phyloP scores from a whole-genome alignment of 1,140 invertebrate genomes.

The Choristoneura fumiferana region DNA sequence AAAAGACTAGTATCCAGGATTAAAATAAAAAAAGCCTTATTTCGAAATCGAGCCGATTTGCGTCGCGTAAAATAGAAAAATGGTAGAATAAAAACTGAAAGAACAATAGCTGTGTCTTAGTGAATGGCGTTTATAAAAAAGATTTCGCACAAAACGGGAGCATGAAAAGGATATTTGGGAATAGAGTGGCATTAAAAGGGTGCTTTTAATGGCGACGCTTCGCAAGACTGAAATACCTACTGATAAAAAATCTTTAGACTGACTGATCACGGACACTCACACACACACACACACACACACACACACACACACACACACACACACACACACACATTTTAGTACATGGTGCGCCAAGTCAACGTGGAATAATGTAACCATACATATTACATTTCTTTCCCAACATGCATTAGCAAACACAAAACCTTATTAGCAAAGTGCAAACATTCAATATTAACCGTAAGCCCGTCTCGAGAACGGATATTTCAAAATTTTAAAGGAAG shows the following conservation, averaged over 20 bases:
- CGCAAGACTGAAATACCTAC: too few relatives aligned
- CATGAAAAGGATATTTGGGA: neutral
- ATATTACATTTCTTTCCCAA: too few relatives aligned
- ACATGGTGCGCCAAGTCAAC: too few relatives aligned
- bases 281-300: too few relatives aligned
- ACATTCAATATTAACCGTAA: conserved; percentile 5
- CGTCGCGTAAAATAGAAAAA: conserved; percentile 4
- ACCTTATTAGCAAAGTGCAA: neutral
- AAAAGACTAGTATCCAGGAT: too few relatives aligned
- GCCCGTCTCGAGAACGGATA: neutral
- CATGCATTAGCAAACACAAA: neutral
- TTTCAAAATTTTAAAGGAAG: conserved; percentile 10
- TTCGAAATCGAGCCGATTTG: neutral
- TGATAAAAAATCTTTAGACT: too few relatives aligned
- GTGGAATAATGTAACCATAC: too few relatives aligned
- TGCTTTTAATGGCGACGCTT: neutral
- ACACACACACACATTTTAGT: too few relatives aligned
- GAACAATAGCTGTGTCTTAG: conserved; percentile 7
- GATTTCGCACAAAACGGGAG: neutral
- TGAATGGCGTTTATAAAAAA: conserved; percentile 9
- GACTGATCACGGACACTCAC: too few relatives aligned
- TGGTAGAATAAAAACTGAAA: neutral
- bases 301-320: too few relatives aligned
- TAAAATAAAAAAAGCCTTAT: neutral
- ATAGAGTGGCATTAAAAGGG: neutral